Conservation (phyloP, 1,140 invertebrate species). For the Ptiloglossa arizonensis region DNA sequence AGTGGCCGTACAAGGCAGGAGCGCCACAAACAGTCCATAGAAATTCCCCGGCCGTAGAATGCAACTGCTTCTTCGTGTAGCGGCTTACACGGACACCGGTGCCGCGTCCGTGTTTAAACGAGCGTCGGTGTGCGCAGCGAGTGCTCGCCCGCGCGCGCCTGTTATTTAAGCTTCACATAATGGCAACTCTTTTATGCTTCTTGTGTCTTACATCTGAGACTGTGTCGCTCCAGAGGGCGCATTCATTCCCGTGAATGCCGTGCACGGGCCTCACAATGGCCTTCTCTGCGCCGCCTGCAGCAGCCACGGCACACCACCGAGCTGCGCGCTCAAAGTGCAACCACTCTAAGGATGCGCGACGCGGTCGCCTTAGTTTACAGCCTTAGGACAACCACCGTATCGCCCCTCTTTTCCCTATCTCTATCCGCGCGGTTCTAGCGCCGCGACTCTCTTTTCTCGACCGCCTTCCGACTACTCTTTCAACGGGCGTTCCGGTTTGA, state of each 20-base stretch:
- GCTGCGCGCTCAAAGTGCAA: slow-evolving; percentile 60
- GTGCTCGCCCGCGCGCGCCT: slow-evolving; percentile 56
- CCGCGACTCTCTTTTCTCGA: not conserved
- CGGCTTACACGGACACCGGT: slow-evolving; percentile 35
- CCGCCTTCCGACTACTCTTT: not conserved
- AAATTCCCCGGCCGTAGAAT: slow-evolving; percentile 71
- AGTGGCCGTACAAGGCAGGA: slow-evolving; percentile 69
- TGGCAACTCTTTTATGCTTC: slow-evolving; percentile 80
- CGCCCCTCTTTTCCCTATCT: slow-evolving; percentile 24
- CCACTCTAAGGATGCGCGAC: slow-evolving; percentile 65
- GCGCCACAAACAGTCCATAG: slow-evolving; percentile 75
- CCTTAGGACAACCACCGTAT: slow-evolving; percentile 64
- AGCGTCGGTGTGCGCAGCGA: slow-evolving; percentile 55
- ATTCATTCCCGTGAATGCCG: slow-evolving; percentile 79
- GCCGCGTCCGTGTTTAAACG: slow-evolving; percentile 45
- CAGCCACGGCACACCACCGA: slow-evolving; percentile 42
- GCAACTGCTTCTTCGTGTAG: slow-evolving; percentile 58
- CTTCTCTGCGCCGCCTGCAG: slow-evolving; percentile 72
- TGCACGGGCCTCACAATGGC: slow-evolving; percentile 74
- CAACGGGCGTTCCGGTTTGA: slow-evolving; percentile 13
- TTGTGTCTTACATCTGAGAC: slow-evolving; percentile 80
- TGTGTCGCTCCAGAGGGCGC: slow-evolving; percentile 75
- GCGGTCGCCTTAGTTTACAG: slow-evolving; percentile 61
- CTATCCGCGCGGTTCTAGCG: slow-evolving; percentile 2
- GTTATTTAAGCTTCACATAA: slow-evolving; percentile 81